phyloP scores from a whole-genome alignment of 2,113 vertebrate species.

The Sinocyclocheilus maitianheensis region DNA sequence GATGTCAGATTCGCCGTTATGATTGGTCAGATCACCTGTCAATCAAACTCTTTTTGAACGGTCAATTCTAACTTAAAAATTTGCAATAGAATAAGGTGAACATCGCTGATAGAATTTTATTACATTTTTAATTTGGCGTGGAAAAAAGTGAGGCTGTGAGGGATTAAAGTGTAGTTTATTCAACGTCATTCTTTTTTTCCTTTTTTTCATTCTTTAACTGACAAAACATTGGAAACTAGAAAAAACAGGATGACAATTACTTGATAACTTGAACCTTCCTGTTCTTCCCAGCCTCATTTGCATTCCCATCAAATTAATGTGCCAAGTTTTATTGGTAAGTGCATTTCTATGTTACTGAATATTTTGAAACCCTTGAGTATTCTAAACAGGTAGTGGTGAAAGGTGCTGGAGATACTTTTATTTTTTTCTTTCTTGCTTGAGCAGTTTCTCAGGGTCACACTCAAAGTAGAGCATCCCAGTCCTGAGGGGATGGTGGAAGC shows the following conservation, averaged over 20 bases:
- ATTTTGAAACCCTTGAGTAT: slow-evolving; percentile 49
- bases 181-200: no score
- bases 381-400: slow-evolving; percentile 59
- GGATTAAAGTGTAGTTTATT: background rate
- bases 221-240: background rate
- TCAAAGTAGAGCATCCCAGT: slow-evolving; percentile 54
- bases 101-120: background rate
- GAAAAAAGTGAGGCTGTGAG: background rate
- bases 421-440: slow-evolving; percentile 53
- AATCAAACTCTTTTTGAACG: no score
- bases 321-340: background rate
- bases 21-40: no score
- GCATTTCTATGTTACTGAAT: slow-evolving; percentile 27
- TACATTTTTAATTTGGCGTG: background rate
- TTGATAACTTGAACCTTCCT: background rate
- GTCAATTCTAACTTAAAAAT: background rate
- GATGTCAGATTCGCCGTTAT: no score
- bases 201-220: no score
- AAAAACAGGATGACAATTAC: background rate
- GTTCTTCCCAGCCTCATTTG: background rate
- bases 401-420: slow-evolving; percentile 52
- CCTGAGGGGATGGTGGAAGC: slow-evolving; percentile 53
- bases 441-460: slow-evolving; percentile 57
- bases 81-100: background rate
- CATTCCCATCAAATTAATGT: background rate